phyloP scores from a whole-genome alignment of 2,797 vertebrate species.

The Xenops minutus region DNA sequence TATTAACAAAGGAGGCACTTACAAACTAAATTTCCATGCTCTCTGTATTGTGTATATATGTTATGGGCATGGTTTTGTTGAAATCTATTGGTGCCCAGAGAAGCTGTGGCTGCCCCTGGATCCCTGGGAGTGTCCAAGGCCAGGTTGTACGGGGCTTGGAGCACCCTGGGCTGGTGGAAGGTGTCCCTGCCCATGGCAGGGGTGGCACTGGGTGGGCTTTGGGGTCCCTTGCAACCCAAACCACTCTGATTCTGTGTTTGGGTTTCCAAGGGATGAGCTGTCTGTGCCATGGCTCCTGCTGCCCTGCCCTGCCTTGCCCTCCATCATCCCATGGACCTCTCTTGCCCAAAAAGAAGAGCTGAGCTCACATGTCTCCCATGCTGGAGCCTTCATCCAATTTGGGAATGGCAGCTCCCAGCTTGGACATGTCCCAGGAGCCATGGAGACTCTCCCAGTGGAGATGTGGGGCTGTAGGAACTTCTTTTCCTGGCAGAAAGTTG shows the following conservation, averaged over 20 bases:
- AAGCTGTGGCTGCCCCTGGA: neutral
- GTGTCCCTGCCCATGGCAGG: neutral
- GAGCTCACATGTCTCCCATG: neutral
- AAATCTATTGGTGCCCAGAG: neutral
- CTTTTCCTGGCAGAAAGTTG: neutral
- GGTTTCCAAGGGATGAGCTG: neutral
- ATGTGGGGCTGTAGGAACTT: neutral
- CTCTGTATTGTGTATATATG: neutral
- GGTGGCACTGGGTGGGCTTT: neutral
- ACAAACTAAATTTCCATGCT: too few relatives aligned
- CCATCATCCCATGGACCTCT: accelerated
- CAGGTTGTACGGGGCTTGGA: neutral
- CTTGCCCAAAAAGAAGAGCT: neutral
- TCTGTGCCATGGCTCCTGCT: neutral
- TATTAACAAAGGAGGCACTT: neutral
- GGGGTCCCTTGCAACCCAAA: neutral
- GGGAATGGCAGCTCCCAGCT: neutral
- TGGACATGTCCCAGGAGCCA: neutral
- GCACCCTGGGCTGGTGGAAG: neutral
- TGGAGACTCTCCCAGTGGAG: neutral
- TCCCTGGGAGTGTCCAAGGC: neutral
- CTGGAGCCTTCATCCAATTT: neutral
- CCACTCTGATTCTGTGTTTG: neutral
- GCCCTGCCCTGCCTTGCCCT: neutral
- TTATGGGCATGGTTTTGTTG: neutral